Conservation (phyloP, 2,113 vertebrate species). For the Tychaedon coryphoeus region DNA sequence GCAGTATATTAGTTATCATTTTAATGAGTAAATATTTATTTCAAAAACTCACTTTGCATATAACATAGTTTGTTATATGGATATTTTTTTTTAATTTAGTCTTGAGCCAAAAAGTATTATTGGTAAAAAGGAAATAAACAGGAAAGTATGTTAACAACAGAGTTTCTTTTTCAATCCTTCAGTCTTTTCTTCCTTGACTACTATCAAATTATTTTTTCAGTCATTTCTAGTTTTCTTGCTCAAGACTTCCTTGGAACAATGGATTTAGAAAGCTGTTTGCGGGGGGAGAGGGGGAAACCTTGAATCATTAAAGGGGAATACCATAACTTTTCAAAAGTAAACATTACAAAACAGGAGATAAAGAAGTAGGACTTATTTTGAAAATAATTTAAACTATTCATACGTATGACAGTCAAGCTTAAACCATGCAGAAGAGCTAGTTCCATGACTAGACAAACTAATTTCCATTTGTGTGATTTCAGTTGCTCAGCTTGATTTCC, state of each 20-base stretch:
- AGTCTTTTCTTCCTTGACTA: background rate
- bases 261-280: background rate
- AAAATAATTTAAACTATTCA: background rate
- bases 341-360: background rate
- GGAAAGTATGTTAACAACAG: background rate
- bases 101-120: background rate
- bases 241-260: background rate
- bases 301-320: background rate
- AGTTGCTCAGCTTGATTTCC: background rate
- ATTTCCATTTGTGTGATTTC: background rate
- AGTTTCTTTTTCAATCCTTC: background rate
- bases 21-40: slow-evolving; percentile 8
- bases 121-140: background rate
- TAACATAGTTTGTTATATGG: background rate
- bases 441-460: background rate
- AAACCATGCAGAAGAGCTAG: background rate
- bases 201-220: background rate
- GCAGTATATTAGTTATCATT: background rate
- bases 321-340: background rate
- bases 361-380: background rate
- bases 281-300: accelerated
- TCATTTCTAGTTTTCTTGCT: background rate
- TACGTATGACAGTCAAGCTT: background rate
- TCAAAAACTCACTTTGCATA: background rate
- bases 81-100: background rate